Evolutionary conservation across 2,797 vertebrate species (phyloP).

Genomic region (Poecilia wingei): DNA sequence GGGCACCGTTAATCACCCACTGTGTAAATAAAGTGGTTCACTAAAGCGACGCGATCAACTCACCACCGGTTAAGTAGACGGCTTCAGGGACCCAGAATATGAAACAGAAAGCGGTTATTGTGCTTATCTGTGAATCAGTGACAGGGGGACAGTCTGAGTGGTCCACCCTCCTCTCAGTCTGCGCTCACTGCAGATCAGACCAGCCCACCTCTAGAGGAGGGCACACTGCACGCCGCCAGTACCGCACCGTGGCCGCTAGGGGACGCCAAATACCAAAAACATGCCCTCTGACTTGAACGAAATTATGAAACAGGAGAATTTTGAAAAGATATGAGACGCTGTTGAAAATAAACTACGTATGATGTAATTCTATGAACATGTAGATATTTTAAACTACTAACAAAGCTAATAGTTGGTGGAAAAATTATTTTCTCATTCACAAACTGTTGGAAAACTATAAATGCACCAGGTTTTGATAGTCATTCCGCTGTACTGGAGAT

Average conservation of each 20-base stretch:
- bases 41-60: slow-evolving; percentile 21
- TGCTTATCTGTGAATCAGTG: slow-evolving; percentile 27
- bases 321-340: background rate
- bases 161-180: slow-evolving; percentile 23
- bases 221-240: background rate
- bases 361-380: background rate
- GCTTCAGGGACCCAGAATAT: background rate
- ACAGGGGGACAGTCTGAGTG: slow-evolving; percentile 3
- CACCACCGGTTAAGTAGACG: slow-evolving; percentile 42
- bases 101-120: background rate
- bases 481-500: too few species aligned
- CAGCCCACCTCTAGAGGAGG: slow-evolving; percentile 47
- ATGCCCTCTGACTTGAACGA: background rate
- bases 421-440: background rate
- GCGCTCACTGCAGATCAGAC: slow-evolving; percentile 16
- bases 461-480: background rate
- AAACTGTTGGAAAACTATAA: background rate
- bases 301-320: background rate
- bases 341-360: background rate
- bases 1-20: slow-evolving; percentile 31
- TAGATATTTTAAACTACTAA: background rate
- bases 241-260: slow-evolving; percentile 5
- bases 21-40: background rate
- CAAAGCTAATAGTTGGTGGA: background rate
- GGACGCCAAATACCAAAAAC: slow-evolving; percentile 20